Evolutionary conservation across 2,888 invertebrate species (phyloP), one percentile per base, ranked within the genome.

Genomic region (Cristatella mucedo): DNA sequence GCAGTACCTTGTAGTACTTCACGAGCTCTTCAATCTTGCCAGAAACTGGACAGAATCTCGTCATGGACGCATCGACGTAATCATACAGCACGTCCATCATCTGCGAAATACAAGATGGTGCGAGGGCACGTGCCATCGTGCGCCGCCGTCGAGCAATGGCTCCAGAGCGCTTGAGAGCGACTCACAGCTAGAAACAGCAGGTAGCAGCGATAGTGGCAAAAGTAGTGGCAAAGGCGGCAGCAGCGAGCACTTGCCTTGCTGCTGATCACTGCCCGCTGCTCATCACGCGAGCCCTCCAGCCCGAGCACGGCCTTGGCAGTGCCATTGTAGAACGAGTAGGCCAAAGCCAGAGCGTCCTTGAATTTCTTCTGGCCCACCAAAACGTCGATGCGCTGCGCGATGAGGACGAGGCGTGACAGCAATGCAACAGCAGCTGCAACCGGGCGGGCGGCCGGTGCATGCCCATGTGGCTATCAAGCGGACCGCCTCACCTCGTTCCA

Each of bases 251-350:
- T 43, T 46, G 62, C 62, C 53, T 59, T 49, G 11, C 53, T 49
- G 22, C 57, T 46, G 0, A 63, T 55, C n/a, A 51, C 44, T 33
- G 53, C 49, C 41, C 51, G 52, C 31, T 55, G 50, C 41, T 51
- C 52, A 16, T 41, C 32, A 4, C 48, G 46, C n/a, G 54, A 49
- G 16, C 57, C 57, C 2, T 47, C 41, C 24, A 65, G 49, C 11
- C 63, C 63, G 4, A 63, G 69, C 1, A 76, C 72, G 13, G 74
- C 74, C 57, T 75, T 75, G 2, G 69, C 75, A 52, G 72, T 72
- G 39, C 75, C 76, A 45, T 73, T 68, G 50, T 74, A 74, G 53
- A 77, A 73, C 4, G 74, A 72, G 45, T 74, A 62, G 6, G 74
- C 75, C 29, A 76, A 56, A 15, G 71, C 67, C 30, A 76, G 55